Base-by-base conservation (phyloP, 37 sponge, comb jelly and placozoan species). In the Axinella damicornis region DNA sequence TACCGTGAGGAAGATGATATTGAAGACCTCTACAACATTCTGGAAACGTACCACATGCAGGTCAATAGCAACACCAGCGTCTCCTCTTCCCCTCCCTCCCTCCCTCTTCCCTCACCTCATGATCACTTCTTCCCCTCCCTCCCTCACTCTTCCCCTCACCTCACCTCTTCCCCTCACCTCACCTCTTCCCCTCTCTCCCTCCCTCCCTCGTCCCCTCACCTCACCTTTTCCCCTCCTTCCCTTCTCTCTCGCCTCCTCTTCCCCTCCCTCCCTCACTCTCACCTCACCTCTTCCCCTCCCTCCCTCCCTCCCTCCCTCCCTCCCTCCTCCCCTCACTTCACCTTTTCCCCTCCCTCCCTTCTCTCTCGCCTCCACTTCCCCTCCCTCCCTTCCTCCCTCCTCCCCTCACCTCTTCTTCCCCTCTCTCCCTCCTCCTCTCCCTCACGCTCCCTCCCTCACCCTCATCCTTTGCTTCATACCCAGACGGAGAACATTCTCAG, bases 1-100 rank as follows among this genome's bases (percentile, higher is more conserved):
- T 58, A 79, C 20, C 71, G 90, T 65, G 67, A 62, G 27, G 38
- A 17, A 28, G 90, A 84, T 27, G 90, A 89, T 31, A 84, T 69
- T 41, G 90, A 89, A 63, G 90, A 89, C 21, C 30, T 89, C 20
- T 56, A 79, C 18, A 89, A 89, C 78, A 77, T 89, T 22, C 75
- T 89, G 21, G 90, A 89, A 46, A 34, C 80, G 2, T 84, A 74
- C 65, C n/a, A 21, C 46, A 80, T 89, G 90, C 90, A 89, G 82
- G 88, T 88, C 2, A 64, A n/a, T n/a, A n/a, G n/a, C n/a, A n/a
- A n/a, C n/a, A n/a, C n/a, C n/a, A n/a, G n/a, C n/a, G n/a, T n/a
- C n/a, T n/a, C n/a, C n/a, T n/a, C n/a, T n/a, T n/a, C n/a, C n/a
- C n/a, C n/a, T n/a, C n/a, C n/a, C 16, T 24, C n/a, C 53, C 15